These are phyloP conservation scores for Umimayanthus kanabou DNA, from an alignment of 92 coral and sea anemone species.

Conservation along the genomic window DNA sequence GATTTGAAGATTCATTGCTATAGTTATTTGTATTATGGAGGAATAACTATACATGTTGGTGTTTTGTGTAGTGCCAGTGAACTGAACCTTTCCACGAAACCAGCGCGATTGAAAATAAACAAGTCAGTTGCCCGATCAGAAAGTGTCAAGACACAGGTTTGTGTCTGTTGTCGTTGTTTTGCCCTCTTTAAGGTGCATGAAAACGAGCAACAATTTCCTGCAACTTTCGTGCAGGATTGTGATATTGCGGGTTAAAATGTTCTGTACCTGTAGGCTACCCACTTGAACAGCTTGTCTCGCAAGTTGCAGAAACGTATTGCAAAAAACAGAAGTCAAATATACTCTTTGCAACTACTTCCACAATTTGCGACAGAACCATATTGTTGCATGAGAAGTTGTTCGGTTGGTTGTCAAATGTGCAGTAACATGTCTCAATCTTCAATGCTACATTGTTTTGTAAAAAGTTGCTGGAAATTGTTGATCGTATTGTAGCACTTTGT, in stretches of 20 bases:
- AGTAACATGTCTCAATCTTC: too few species aligned
- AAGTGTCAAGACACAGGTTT: slow-evolving; percentile 84
- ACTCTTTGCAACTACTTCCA: too few species aligned
- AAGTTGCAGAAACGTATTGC: too few species aligned
- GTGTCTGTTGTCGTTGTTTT: slow-evolving; percentile 15
- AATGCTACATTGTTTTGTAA: too few species aligned
- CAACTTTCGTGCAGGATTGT: background rate
- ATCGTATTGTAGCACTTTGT: background rate
- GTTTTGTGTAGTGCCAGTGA: slow-evolving; percentile 58
- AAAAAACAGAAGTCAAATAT: too few species aligned
- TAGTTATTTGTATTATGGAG: background rate
- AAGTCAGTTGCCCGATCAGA: slow-evolving; percentile 78
- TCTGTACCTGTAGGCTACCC: background rate
- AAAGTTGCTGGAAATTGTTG: background rate
- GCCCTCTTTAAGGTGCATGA: background rate
- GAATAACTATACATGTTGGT: background rate
- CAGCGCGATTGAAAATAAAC: slow-evolving; percentile 39
- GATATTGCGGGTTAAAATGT: background rate
- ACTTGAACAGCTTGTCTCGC: too few species aligned
- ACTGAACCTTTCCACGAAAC: slow-evolving; percentile 54
- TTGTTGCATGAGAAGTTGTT: too few species aligned
- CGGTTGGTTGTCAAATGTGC: too few species aligned
- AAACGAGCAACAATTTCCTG: too few species aligned
- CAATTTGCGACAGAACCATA: too few species aligned
- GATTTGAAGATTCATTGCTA: background rate